Percentiles rank a stretch among this genome's conserved stretches.
These are phyloP conservation scores for Peromyscus eremicus DNA, from an alignment of 2,797 vertebrate species.

Conservation along the genomic window DNA sequence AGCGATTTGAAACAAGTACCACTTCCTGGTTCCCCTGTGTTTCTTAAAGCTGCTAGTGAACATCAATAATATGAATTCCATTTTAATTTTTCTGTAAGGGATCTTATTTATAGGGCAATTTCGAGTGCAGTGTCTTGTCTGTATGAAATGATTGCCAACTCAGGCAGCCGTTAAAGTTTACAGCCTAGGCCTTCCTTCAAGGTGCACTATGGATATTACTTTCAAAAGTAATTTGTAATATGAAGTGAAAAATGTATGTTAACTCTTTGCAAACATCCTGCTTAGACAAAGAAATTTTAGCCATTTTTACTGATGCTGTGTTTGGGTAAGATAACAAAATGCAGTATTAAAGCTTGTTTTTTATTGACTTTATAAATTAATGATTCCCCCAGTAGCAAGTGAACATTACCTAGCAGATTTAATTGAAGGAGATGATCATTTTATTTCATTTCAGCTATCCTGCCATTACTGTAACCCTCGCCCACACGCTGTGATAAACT, in stretches of 20 bases:
- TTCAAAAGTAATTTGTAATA: constrained; percentile 88
- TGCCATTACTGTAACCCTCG: neutral
- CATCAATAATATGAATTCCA: constrained; percentile 90
- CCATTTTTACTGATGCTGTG: constrained; percentile 63
- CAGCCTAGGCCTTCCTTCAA: constrained; percentile 89
- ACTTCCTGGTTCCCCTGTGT: constrained; percentile 82
- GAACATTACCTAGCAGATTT: constrained; percentile 62
- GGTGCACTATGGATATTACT: constrained; percentile 88
- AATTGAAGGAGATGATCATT: constrained; percentile 71
- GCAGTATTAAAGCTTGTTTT: neutral
- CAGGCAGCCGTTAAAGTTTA: constrained; percentile 90
- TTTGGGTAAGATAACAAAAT: constrained; percentile 53
- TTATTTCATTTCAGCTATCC: constrained; percentile 62
- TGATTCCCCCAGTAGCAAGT: neutral
- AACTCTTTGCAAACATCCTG: constrained; percentile 82
- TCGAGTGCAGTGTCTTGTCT: constrained; percentile 88
- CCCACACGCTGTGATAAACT: constrained; percentile 46
- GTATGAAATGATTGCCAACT: constrained; percentile 89
- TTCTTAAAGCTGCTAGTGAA: constrained; percentile 86
- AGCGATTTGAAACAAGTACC: constrained; percentile 87
- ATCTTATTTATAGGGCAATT: constrained; percentile 92
- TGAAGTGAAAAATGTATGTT: constrained; percentile 75
- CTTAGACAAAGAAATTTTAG: constrained; percentile 2
- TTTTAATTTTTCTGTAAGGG: constrained; percentile 91
- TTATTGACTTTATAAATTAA: constrained; percentile 64